Evolutionary conservation across 2,888 invertebrate species (phyloP).

Genomic region (Drosophila siamana): DNA sequence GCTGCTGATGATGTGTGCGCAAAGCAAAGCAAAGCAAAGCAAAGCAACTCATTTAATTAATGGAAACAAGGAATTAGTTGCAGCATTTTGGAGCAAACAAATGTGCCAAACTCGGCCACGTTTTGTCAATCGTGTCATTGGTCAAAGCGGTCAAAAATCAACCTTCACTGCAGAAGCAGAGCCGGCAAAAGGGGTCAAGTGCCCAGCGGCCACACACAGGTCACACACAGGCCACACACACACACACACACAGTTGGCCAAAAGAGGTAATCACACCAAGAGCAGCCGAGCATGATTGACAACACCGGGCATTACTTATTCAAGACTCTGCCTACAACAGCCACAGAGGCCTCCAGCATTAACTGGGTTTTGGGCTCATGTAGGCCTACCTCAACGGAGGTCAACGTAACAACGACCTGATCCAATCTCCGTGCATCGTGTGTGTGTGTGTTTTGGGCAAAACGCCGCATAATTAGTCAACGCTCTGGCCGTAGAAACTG

Average conservation of each 20-base stretch:
- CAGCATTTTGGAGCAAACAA: too few relatives aligned
- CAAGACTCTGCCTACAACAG: slow-evolving; percentile 12
- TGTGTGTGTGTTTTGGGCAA: slow-evolving; percentile 28
- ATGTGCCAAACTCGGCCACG: slow-evolving; percentile 15
- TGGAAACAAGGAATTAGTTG: slow-evolving; percentile 50
- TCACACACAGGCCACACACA: slow-evolving; percentile 8
- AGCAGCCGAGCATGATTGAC: slow-evolving; percentile 47
- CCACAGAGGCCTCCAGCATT: not conserved
- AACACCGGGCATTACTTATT: slow-evolving; percentile 51
- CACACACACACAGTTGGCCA: slow-evolving; percentile 11
- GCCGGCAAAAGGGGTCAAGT: too few relatives aligned
- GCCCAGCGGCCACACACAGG: slow-evolving; percentile 12
- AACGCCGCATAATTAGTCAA: slow-evolving; percentile 45
- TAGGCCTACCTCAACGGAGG: not conserved
- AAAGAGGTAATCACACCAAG: slow-evolving; percentile 65
- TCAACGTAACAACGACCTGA: slow-evolving; percentile 3
- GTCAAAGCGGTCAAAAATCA: slow-evolving; percentile 14
- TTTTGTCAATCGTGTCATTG: slow-evolving; percentile 36
- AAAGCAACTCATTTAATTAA: slow-evolving; percentile 62
- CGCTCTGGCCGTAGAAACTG: not conserved
- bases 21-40: too few relatives aligned
- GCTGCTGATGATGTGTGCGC: too few relatives aligned
- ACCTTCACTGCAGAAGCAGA: too few relatives aligned
- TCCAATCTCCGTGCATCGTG: slow-evolving; percentile 31
- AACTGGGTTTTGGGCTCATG: not conserved